Evolutionary conservation across 2,888 invertebrate species (phyloP).

Genomic region (Chalcosyrphus nemorum): DNA sequence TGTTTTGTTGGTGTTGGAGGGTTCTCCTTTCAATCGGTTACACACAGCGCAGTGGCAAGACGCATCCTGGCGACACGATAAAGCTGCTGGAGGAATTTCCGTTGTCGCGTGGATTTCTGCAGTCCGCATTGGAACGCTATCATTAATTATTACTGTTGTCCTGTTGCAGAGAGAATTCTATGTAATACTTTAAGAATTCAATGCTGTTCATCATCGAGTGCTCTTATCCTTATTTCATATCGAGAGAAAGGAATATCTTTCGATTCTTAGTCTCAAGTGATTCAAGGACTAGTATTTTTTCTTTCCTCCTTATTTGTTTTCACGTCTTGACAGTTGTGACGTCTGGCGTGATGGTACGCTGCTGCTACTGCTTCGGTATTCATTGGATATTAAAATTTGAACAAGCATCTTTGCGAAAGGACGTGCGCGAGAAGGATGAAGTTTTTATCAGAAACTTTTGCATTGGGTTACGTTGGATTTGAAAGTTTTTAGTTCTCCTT

Average conservation of each 20-base stretch:
- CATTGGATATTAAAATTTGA: slow-evolving; percentile 67
- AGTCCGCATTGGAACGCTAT: slow-evolving; percentile 6
- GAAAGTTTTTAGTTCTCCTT: slow-evolving; percentile 42
- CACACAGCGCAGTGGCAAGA: not conserved
- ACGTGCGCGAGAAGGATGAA: slow-evolving; percentile 34
- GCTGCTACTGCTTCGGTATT: slow-evolving; percentile 47
- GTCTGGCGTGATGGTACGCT: not conserved
- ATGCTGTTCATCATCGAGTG: not conserved
- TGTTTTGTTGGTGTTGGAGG: not conserved
- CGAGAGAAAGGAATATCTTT: slow-evolving; percentile 12
- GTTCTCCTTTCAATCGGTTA: not conserved
- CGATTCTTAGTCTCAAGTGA: slow-evolving; percentile 15
- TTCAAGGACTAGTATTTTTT: not conserved
- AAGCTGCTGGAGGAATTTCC: not conserved
- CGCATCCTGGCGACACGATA: not conserved
- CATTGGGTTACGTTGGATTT: slow-evolving; percentile 17
- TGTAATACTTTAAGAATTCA: not conserved
- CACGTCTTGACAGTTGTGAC: slow-evolving; percentile 6
- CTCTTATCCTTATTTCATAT: not conserved
- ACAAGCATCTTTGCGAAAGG: slow-evolving; percentile 19
- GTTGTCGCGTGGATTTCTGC: not conserved
- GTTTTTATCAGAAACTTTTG: slow-evolving; percentile 48
- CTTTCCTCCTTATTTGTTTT: not conserved
- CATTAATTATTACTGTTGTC: slow-evolving; percentile 40
- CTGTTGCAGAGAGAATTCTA: not conserved